Conservation (phyloP, 1,140 invertebrate genomes). For the Heterodera carotae region DNA sequence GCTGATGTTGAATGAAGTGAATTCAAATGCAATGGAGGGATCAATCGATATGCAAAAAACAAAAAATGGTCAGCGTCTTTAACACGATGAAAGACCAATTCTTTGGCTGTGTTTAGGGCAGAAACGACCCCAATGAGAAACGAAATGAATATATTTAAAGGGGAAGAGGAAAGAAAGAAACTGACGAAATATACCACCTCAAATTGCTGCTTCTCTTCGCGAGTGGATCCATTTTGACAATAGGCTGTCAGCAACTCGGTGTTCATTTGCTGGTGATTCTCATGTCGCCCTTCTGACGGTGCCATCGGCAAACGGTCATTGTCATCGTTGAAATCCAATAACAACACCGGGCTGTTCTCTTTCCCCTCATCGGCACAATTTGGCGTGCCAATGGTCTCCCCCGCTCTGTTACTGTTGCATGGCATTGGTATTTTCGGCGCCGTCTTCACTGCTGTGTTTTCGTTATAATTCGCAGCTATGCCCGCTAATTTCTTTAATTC, state of each 20-base stretch:
- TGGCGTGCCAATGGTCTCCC: neutral
- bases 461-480: neutral
- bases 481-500: neutral
- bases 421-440: neutral
- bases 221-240: neutral
- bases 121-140: too few relatives aligned
- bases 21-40: too few relatives aligned
- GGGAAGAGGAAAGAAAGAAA: too few relatives aligned
- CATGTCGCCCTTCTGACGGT: neutral
- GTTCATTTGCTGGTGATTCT: neutral
- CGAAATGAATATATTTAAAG: too few relatives aligned
- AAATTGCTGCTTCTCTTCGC: conserved; percentile 5
- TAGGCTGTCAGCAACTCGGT: neutral
- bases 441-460: neutral
- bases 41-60: too few relatives aligned
- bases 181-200: neutral
- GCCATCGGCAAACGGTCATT: neutral
- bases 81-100: too few relatives aligned
- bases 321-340: neutral
- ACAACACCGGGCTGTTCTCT: neutral
- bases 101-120: too few relatives aligned
- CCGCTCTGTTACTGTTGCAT: neutral
- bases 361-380: neutral
- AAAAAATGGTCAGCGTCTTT: too few relatives aligned
- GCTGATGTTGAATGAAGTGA: too few relatives aligned